Conservation (phyloP, 2,113 vertebrate genomes). For the Pseudolaguvia tuberculata region DNA sequence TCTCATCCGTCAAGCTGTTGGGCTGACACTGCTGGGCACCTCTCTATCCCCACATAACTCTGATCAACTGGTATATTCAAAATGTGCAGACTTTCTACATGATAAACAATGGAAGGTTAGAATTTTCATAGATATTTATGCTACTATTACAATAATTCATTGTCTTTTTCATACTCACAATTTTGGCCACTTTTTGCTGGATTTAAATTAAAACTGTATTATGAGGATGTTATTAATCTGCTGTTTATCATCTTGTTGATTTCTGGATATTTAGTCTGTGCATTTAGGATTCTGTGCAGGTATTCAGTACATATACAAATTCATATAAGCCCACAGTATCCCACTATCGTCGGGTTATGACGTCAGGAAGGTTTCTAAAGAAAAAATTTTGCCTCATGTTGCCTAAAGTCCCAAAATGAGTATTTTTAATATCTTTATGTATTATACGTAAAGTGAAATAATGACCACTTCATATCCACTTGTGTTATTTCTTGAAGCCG, state of each 20-base stretch:
- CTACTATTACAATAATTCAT: no score
- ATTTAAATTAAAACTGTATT: neutral
- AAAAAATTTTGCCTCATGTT: neutral
- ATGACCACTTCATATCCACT: neutral
- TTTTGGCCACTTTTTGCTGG: no score
- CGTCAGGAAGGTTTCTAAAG: slow-evolving; percentile 16
- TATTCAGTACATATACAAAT: neutral
- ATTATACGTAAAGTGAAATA: neutral
- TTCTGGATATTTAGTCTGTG: neutral
- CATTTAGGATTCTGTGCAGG: neutral
- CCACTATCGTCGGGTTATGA: slow-evolving; percentile 1
- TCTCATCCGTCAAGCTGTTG: no score
- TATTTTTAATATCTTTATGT: slow-evolving; percentile 15
- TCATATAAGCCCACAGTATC: neutral
- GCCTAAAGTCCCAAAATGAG: neutral
- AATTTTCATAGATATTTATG: no score
- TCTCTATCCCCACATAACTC: no score
- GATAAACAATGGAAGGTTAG: no score
- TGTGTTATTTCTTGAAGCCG: neutral
- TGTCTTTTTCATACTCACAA: no score
- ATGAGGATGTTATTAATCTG: neutral
- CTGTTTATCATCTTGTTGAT: neutral
- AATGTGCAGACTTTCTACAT: no score
- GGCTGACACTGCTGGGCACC: no score
- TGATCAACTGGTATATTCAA: no score